Evolutionary conservation across 2,797 vertebrate species (phyloP).

Genomic region (Clarias platycephalus): DNA sequence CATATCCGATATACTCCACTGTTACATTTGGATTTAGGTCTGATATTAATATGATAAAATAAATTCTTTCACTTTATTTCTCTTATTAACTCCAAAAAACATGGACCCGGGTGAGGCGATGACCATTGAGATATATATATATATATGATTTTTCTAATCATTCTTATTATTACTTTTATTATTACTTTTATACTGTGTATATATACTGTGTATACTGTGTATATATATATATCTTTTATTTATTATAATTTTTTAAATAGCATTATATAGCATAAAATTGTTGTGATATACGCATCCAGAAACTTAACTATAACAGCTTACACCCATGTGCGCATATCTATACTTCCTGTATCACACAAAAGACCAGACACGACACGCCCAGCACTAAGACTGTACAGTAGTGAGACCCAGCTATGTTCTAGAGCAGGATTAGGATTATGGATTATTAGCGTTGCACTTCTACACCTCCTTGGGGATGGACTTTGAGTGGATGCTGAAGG

Average conservation of each 20-base stretch:
- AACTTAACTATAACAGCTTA: not conserved
- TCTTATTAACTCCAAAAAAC: not conserved
- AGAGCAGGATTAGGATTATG: slow-evolving; percentile 4
- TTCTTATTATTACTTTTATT: no score
- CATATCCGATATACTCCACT: not conserved
- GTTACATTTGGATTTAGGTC: not conserved
- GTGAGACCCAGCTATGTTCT: not conserved
- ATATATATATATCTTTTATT: no score
- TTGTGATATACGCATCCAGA: not conserved
- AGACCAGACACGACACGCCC: not conserved
- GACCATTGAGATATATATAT: not conserved
- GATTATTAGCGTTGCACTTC: slow-evolving; percentile 8
- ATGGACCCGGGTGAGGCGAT: not conserved
- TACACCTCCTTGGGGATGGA: slow-evolving; percentile 23
- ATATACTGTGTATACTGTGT: no score
- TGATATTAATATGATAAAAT: not conserved
- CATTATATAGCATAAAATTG: not conserved
- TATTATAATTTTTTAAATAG: no score
- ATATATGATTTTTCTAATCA: no score
- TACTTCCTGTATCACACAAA: not conserved
- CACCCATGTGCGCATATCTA: not conserved
- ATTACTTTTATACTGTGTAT: no score
- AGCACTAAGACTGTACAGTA: not conserved
- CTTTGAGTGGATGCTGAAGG: not conserved
- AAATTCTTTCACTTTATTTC: not conserved